A percentile compares a stretch with the other conserved stretches of the same genome.
phyloP scores from a whole-genome alignment of 1,140 invertebrate genomes.

The Philopotamus ludificatus region DNA sequence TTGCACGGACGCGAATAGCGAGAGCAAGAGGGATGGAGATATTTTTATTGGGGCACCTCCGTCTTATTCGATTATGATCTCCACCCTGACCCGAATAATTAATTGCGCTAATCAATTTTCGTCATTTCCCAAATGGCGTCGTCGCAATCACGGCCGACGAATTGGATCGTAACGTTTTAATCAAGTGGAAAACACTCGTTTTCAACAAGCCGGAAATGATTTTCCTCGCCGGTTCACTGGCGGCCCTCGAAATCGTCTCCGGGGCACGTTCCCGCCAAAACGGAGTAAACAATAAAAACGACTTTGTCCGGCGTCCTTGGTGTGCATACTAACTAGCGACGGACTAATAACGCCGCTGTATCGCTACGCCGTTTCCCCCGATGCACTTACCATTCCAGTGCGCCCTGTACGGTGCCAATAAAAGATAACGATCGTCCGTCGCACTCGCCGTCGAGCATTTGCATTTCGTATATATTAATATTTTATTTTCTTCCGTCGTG shows the following conservation, averaged over 20 bases:
- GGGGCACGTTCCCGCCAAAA: slow-evolving; percentile 7
- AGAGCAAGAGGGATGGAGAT: no score
- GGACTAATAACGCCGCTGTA: slow-evolving; percentile 8
- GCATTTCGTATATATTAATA: no score
- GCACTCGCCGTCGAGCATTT: neutral
- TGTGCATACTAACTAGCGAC: slow-evolving; percentile 4
- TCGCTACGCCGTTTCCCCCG: neutral
- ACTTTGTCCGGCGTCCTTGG: slow-evolving; percentile 15
- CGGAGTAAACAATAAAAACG: slow-evolving; percentile 23
- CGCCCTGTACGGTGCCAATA: slow-evolving; percentile 5
- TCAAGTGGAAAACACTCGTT: no score
- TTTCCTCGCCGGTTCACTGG: neutral
- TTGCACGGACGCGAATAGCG: no score
- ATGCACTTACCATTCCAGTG: neutral
- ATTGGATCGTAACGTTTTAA: no score
- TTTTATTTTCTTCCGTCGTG: no score
- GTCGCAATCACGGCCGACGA: no score
- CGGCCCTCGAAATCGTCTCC: neutral
- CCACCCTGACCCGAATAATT: neutral
- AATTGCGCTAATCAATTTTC: neutral
- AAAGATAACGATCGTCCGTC: neutral
- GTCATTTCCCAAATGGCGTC: no score
- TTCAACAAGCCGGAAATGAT: no score
- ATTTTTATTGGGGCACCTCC: no score
- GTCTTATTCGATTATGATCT: no score